phyloP scores from a whole-genome alignment of 1,140 invertebrate genomes.

The Polyergus mexicanus region DNA sequence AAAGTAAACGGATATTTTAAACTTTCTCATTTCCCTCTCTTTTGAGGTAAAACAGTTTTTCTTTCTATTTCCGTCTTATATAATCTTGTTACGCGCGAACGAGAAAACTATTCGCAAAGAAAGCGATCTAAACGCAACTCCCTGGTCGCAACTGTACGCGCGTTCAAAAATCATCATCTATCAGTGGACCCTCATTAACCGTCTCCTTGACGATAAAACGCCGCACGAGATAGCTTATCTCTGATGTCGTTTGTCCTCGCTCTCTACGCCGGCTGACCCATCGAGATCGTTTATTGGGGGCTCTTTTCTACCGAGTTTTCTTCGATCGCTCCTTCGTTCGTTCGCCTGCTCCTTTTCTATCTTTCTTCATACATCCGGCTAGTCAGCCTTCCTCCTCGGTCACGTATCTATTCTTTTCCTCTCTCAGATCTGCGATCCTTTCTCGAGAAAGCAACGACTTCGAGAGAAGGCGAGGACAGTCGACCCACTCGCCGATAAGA shows the following conservation, averaged over 20 bases:
- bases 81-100: neutral
- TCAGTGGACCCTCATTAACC: constrained; percentile 79
- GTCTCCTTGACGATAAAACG: constrained; percentile 74
- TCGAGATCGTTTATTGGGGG: constrained; percentile 59
- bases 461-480: constrained; percentile 4
- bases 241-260: constrained; percentile 66
- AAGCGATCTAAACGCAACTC: neutral
- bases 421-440: constrained; percentile 3
- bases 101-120: neutral
- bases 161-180: constrained; percentile 70
- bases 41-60: constrained; percentile 24
- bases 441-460: constrained; percentile 9
- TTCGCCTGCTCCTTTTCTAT: constrained; percentile 26
- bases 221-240: constrained; percentile 79
- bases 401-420: constrained; percentile 41
- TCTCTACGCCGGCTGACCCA: constrained; percentile 62
- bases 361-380: constrained; percentile 1
- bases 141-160: constrained; percentile 19
- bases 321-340: constrained; percentile 8
- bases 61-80: neutral
- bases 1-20: neutral
- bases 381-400: constrained; percentile 50
- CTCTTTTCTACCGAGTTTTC: constrained; percentile 58
- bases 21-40: neutral
- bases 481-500: constrained; percentile 44